Conservation (phyloP, 1,140 invertebrate species). For the Ectropis grisescens region DNA sequence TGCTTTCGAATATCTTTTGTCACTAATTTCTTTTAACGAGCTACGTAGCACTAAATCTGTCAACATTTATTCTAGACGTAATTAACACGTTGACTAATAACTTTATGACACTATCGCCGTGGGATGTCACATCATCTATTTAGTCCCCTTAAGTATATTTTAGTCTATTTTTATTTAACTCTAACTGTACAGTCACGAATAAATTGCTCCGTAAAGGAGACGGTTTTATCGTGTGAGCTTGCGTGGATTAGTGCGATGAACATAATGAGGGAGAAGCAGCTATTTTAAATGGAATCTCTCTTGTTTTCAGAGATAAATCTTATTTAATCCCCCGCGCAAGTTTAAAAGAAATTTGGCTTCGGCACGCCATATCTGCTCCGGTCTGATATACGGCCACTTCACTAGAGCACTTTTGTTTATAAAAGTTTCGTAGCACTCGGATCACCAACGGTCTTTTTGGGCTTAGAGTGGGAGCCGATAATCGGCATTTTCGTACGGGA, state of each 20-base stretch:
- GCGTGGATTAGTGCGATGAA: constrained; percentile 22
- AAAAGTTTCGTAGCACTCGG: constrained; percentile 13
- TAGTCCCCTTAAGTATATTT: constrained; percentile 23
- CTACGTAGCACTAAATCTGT: constrained; percentile 43
- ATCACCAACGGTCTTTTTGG: not conserved
- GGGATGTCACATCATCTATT: constrained; percentile 46
- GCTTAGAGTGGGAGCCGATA: constrained; percentile 4
- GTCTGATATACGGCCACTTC: constrained; percentile 13
- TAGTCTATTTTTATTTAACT: constrained; percentile 43
- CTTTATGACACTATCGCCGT: constrained; percentile 35
- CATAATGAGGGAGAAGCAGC: constrained; percentile 27
- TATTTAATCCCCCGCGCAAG: constrained; percentile 23
- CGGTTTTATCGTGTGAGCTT: constrained; percentile 18
- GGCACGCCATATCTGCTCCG: constrained; percentile 19
- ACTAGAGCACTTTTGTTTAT: constrained; percentile 15
- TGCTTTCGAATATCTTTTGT: not conserved
- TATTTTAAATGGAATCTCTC: constrained; percentile 27
- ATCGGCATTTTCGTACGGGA: constrained; percentile 31
- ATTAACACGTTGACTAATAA: constrained; percentile 58
- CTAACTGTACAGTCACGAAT: constrained; percentile 28
- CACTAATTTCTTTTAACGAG: constrained; percentile 36
- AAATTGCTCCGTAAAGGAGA: constrained; percentile 23
- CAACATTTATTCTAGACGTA: constrained; percentile 44
- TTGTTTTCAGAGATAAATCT: constrained; percentile 26
- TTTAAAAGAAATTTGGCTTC: constrained; percentile 31